phyloP scores from a whole-genome alignment of 1,140 invertebrate species.

The Onthophagus taurus region DNA sequence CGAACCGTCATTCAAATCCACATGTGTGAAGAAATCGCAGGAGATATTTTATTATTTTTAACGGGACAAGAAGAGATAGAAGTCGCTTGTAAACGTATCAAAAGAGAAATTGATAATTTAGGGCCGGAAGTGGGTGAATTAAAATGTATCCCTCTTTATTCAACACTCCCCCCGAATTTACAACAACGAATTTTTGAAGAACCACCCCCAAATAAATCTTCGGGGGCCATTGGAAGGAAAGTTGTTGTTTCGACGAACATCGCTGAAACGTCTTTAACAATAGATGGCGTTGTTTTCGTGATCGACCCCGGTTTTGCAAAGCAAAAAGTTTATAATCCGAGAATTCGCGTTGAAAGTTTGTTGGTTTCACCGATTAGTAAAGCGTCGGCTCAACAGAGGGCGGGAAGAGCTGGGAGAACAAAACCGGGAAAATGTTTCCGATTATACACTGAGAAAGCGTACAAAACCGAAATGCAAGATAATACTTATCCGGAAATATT shows the following conservation, averaged over 20 bases:
- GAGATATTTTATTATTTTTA: constrained; percentile 87
- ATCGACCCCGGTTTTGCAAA: constrained; percentile 99
- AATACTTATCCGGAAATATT: constrained; percentile 99
- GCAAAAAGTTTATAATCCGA: constrained; percentile 97
- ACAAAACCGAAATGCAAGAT: constrained; percentile 98
- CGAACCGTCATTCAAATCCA: constrained; percentile 98
- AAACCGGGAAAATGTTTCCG: constrained; percentile 97
- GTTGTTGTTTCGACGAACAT: constrained; percentile 99
- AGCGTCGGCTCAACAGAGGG: constrained; percentile 97
- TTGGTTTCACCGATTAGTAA: constrained; percentile 98
- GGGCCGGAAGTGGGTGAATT: constrained; percentile 94
- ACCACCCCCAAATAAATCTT: constrained; percentile 83
- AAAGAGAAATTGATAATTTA: constrained; percentile 92
- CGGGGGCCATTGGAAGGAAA: constrained; percentile 92
- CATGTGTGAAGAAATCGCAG: constrained; percentile 92
- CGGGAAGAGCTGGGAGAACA: constrained; percentile 93
- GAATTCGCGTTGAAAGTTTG: constrained; percentile 94
- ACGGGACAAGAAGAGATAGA: constrained; percentile 97
- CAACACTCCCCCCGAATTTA: constrained; percentile 92
- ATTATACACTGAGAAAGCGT: constrained; percentile 97
- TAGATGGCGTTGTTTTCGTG: constrained; percentile 99
- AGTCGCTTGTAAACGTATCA: constrained; percentile 97
- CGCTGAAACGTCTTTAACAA: constrained; percentile 97
- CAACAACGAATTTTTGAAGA: constrained; percentile 98
- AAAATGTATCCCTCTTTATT: constrained; percentile 98